Percentiles rank a stretch among this genome's conserved stretches.
phyloP scores from a whole-genome alignment of 2,797 vertebrate species.

The Eulemur coronatus region DNA sequence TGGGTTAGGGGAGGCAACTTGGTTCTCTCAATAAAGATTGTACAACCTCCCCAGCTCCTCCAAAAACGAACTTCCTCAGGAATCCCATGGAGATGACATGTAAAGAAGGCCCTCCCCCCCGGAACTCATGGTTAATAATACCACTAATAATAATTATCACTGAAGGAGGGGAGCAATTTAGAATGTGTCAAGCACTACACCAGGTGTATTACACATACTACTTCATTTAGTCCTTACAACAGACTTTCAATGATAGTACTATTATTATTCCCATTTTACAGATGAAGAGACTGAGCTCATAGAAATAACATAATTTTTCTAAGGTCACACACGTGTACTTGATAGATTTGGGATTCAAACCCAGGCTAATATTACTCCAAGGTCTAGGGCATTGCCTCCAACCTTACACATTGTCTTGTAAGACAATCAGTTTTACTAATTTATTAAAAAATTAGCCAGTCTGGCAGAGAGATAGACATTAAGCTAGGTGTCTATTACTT shows the following conservation, averaged over 20 bases:
- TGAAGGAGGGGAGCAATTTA: background rate
- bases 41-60: background rate
- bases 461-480: background rate
- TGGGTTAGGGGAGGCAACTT: background rate
- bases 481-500: background rate
- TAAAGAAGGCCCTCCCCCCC: background rate
- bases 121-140: background rate
- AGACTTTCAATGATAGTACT: background rate
- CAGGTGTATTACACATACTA: background rate
- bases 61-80: background rate
- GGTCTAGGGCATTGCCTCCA: background rate
- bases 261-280: background rate
- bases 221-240: background rate
- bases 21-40: conserved; percentile 21
- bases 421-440: background rate
- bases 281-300: background rate
- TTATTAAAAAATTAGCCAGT: background rate
- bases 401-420: background rate
- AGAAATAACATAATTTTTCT: background rate
- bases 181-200: background rate
- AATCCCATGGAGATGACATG: background rate
- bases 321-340: background rate
- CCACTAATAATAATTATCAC: background rate
- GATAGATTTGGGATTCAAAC: background rate
- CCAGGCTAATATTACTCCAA: background rate